phyloP scores from a whole-genome alignment of 2,113 vertebrate species.

The Tretioscincus oriximinensis region DNA sequence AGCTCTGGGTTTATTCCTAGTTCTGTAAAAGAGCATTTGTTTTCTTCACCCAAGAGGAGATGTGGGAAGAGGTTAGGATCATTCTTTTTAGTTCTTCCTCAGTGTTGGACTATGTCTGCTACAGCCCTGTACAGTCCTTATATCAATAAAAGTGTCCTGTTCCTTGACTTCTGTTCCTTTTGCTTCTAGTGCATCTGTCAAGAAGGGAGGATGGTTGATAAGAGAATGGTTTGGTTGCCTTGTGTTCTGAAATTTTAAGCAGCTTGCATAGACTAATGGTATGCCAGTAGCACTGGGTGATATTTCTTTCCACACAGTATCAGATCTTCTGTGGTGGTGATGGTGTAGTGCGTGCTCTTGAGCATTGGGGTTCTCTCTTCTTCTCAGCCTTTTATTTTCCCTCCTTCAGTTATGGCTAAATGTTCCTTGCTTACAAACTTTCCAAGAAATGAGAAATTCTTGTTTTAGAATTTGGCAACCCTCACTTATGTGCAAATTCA shows the following conservation, averaged over 20 bases:
- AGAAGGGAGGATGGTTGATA: background rate
- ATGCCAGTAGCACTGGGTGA: background rate
- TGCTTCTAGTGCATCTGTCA: background rate
- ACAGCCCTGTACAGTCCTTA: background rate
- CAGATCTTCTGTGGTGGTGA: background rate
- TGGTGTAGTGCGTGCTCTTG: background rate
- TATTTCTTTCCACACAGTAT: background rate
- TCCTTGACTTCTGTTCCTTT: background rate
- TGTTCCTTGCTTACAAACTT: background rate
- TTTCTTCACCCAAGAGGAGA: too few relatives aligned
- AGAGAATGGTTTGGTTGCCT: background rate
- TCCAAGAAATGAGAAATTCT: background rate
- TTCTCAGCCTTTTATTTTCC: background rate
- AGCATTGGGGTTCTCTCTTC: background rate
- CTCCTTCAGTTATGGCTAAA: background rate
- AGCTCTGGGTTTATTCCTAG: too few relatives aligned
- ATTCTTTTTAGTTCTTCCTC: background rate
- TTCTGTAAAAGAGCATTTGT: too few relatives aligned
- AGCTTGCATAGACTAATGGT: background rate
- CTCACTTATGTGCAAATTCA: background rate
- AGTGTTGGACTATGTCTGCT: background rate
- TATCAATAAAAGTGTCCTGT: background rate
- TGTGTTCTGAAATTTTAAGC: background rate
- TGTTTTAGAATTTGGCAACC: background rate
- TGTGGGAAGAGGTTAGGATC: too few relatives aligned